Evolutionary conservation across 2,113 vertebrate species (phyloP), one percentile per base, ranked within the genome.

Genomic region (Atlantisia rogersi): DNA sequence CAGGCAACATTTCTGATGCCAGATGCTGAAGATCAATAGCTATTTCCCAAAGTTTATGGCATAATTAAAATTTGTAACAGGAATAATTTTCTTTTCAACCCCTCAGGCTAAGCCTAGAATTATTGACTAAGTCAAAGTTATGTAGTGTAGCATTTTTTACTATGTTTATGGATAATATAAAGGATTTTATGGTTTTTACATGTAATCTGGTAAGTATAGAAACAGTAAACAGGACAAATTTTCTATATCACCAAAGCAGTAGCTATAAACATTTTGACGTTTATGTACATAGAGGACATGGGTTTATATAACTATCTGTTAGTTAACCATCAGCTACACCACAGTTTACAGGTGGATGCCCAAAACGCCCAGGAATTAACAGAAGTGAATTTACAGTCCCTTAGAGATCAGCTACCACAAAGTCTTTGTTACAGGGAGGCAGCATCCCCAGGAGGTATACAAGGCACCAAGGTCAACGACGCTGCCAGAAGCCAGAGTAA

Each of bases 31-130:
- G 97, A 98, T 98, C 98, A 98, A 98, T 98, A 98, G 96, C 94
- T 96, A 97, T 96, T 98, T 98, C 90, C 77, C 85, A 90, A 97
- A 97, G 96, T 98, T 98, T 98, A 98, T 96, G 83, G 97, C 92
- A 97, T 97, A 98, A 98, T 98, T 98, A 98, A 98, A 98, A 98
- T 97, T 96, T 97, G 95, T 95, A 98, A 97, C 96, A 97, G 96
- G 94, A 97, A 98, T 98, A 97, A 98, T 98, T 98, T 98, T 97
- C 95, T 97, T 96, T 94, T 97, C 85, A 95, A 94, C 86, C 95
- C 98, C 96, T 97, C 89, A 96, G 97, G 98, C 97, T 85, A 97
- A 98, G 92, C 52, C 87, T 96, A 95, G 97, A 98, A 97, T 98
- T 98, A 98, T 91, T 97, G 97, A 97, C 97, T 97, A 97, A 98